A percentile compares a stretch with the other conserved stretches of the same genome.
phyloP scores from a whole-genome alignment of 1,140 invertebrate genomes.

The Adelges cooleyi region DNA sequence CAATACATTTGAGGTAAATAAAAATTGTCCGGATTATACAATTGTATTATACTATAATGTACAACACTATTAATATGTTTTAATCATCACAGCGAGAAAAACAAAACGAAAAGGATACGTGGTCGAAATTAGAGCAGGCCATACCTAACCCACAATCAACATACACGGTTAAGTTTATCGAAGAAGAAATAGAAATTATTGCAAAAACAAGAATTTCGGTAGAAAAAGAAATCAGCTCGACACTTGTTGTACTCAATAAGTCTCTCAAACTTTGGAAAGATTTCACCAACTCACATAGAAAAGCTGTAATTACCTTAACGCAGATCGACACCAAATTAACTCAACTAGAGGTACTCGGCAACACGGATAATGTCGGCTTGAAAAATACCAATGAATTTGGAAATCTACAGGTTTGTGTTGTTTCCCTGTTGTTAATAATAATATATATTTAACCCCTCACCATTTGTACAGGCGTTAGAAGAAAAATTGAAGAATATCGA shows the following conservation, averaged over 20 bases:
- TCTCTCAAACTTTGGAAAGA: conserved; percentile 40
- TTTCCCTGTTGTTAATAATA: no score
- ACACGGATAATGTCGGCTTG: conserved; percentile 37
- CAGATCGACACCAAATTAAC: conserved; percentile 57
- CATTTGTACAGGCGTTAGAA: conserved; percentile 43
- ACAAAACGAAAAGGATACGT: conserved; percentile 2
- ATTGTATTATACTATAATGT: neutral
- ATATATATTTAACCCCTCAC: no score
- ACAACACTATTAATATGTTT: neutral
- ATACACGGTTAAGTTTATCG: conserved; percentile 44
- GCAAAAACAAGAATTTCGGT: conserved; percentile 41
- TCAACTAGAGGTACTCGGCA: conserved; percentile 50
- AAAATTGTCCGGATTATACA: neutral
- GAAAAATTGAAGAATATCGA: conserved; percentile 45
- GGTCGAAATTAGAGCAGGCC: conserved; percentile 39
- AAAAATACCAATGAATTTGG: conserved; percentile 23
- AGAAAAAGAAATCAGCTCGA: neutral
- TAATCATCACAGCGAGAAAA: neutral
- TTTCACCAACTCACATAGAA: conserved; percentile 56
- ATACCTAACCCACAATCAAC: conserved; percentile 38
- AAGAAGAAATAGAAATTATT: conserved; percentile 33
- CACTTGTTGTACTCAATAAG: neutral
- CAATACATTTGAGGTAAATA: conserved; percentile 4
- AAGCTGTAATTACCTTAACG: conserved; percentile 52
- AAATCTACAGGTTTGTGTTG: neutral